Evolutionary conservation across 2,797 vertebrate genomes (phyloP).

Genomic region (Simalia tracyae): DNA sequence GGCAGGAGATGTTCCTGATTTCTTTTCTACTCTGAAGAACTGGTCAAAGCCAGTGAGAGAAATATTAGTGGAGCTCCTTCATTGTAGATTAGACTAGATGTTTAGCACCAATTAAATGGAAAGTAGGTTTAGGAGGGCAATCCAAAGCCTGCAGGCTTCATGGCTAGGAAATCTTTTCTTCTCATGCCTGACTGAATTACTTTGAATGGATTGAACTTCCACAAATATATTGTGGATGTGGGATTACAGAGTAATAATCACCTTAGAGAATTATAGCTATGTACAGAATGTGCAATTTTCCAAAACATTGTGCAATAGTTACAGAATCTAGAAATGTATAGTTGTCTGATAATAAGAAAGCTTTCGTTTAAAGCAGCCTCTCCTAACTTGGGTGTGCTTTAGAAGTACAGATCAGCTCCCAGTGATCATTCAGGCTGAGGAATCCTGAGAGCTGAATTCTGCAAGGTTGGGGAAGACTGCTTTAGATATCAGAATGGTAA

Average conservation of each 20-base stretch:
- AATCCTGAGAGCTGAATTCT: background rate
- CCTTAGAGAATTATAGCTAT: background rate
- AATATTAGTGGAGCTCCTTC: background rate
- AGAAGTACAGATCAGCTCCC: background rate
- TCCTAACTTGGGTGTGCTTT: background rate
- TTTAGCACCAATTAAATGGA: background rate
- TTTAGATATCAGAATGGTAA: background rate
- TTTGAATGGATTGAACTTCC: background rate
- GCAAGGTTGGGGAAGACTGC: background rate
- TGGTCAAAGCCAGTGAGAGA: background rate
- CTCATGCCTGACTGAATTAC: background rate
- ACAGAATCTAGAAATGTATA: background rate
- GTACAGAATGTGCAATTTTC: background rate
- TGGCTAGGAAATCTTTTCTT: background rate
- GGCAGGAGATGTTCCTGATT: too few species aligned
- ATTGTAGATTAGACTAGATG: background rate
- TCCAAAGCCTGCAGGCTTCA: background rate
- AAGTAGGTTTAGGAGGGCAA: background rate
- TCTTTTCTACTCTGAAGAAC: background rate
- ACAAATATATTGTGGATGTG: background rate
- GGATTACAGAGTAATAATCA: background rate
- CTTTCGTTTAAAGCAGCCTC: background rate
- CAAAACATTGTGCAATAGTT: background rate
- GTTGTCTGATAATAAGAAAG: background rate
- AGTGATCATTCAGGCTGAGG: background rate